phyloP scores from a whole-genome alignment of 1,140 invertebrate genomes.

The Rhagoletis pomonella region DNA sequence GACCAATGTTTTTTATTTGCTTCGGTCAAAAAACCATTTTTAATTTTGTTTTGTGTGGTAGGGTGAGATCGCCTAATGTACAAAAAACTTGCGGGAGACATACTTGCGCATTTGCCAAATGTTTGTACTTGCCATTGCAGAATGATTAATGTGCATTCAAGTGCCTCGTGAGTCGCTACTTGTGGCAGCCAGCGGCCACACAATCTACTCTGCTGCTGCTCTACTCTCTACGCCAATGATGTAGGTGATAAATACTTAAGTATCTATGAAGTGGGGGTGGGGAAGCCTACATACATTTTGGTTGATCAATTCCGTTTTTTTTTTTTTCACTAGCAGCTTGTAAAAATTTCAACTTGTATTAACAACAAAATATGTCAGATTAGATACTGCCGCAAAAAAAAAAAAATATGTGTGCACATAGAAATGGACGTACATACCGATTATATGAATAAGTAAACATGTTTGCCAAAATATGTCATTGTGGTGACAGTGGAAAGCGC shows the following conservation, averaged over 20 bases:
- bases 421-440: background rate
- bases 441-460: background rate
- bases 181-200: slow-evolving; percentile 47
- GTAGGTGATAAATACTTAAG: no score
- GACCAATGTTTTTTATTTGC: no score
- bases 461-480: background rate
- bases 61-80: no score
- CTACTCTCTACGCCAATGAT: background rate
- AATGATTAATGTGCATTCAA: slow-evolving; percentile 37
- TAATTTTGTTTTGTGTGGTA: no score
- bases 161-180: slow-evolving; percentile 12
- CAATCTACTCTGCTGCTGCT: background rate
- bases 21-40: no score
- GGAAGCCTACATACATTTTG: no score
- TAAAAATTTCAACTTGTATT: slow-evolving; percentile 13
- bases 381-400: background rate
- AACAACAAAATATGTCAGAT: slow-evolving; percentile 15
- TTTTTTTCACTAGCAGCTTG: background rate
- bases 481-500: background rate
- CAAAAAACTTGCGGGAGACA: background rate
- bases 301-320: background rate
- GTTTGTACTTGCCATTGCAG: background rate
- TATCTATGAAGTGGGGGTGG: no score
- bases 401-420: background rate
- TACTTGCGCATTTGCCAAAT: background rate